These are phyloP conservation scores for Agonopterix alstromeriana DNA, from an alignment of 2,888 invertebrate species.

Conservation along the genomic window DNA sequence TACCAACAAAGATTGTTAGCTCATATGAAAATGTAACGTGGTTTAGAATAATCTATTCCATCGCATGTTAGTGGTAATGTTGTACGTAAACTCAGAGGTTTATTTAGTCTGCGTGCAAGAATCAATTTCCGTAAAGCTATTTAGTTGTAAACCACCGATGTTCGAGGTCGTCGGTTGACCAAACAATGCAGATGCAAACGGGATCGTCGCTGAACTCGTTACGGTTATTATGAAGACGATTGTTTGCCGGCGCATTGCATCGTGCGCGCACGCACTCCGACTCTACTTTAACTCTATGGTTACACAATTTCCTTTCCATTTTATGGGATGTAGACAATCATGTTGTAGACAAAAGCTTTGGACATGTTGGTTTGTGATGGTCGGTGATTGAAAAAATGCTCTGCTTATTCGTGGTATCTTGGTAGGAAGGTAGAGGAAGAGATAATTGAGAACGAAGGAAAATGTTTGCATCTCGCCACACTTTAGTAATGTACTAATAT, in stretches of 20 bases:
- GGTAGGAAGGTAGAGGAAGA: too few relatives aligned
- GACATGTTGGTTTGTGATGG: too few relatives aligned
- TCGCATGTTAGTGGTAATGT: constrained; percentile 1
- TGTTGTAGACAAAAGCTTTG: background rate
- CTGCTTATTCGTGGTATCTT: too few relatives aligned
- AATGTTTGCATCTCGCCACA: background rate
- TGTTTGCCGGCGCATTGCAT: constrained; percentile 39
- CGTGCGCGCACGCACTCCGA: constrained; percentile 43
- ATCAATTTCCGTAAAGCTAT: constrained; percentile 17
- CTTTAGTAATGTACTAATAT: background rate
- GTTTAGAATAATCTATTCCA: too few relatives aligned
- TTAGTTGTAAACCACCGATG: constrained; percentile 5
- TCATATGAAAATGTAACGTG: too few relatives aligned
- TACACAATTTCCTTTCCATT: constrained; percentile 35
- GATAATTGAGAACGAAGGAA: too few relatives aligned
- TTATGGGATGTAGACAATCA: constrained; percentile 6
- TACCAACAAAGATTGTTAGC: too few relatives aligned
- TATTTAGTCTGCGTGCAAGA: constrained; percentile 10
- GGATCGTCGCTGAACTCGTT: constrained; percentile 48
- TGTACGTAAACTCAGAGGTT: background rate
- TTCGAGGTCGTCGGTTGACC: constrained; percentile 2
- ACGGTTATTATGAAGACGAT: constrained; percentile 59
- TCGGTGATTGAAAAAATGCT: too few relatives aligned
- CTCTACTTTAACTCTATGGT: constrained; percentile 32
- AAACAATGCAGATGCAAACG: constrained; percentile 52